Conservation (phyloP, 2,888 invertebrate genomes). For the Priocnemis perturbator region DNA sequence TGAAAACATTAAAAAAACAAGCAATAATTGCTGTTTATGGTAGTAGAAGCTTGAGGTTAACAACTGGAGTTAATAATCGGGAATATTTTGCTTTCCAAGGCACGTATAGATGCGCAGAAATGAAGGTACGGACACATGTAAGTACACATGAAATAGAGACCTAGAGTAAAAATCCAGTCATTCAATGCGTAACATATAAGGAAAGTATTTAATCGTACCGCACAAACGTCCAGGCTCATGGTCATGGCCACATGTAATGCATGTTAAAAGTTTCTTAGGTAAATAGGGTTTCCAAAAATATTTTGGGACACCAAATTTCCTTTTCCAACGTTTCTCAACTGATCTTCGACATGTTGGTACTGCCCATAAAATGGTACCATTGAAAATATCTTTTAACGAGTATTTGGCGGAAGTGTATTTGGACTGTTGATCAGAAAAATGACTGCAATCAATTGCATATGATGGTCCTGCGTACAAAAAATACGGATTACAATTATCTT, state of each 20-base stretch:
- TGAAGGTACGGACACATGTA: no score
- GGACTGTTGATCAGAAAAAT: constrained; percentile 35
- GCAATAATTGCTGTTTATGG: no score
- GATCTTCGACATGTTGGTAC: constrained; percentile 88
- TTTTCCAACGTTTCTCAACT: constrained; percentile 83
- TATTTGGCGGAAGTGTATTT: constrained; percentile 66
- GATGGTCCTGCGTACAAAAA: constrained; percentile 60
- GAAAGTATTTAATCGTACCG: constrained; percentile 80
- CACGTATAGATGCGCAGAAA: no score
- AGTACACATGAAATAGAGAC: no score
- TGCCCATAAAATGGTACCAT: constrained; percentile 87
- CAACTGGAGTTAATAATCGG: no score
- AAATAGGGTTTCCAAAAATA: constrained; percentile 83
- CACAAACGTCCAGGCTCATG: constrained; percentile 88
- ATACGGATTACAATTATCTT: constrained; percentile 2
- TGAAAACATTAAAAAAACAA: no score
- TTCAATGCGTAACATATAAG: constrained; percentile 2
- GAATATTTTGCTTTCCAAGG: no score
- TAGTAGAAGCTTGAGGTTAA: no score
- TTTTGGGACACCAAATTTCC: constrained; percentile 84
- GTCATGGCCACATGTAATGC: constrained; percentile 89
- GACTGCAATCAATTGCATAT: constrained; percentile 61
- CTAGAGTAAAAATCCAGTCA: constrained; percentile 8
- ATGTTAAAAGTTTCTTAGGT: constrained; percentile 86
- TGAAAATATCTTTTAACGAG: constrained; percentile 81